Base-by-base conservation (phyloP, 2,888 invertebrate genomes). In the Leucoptera coffeella region DNA sequence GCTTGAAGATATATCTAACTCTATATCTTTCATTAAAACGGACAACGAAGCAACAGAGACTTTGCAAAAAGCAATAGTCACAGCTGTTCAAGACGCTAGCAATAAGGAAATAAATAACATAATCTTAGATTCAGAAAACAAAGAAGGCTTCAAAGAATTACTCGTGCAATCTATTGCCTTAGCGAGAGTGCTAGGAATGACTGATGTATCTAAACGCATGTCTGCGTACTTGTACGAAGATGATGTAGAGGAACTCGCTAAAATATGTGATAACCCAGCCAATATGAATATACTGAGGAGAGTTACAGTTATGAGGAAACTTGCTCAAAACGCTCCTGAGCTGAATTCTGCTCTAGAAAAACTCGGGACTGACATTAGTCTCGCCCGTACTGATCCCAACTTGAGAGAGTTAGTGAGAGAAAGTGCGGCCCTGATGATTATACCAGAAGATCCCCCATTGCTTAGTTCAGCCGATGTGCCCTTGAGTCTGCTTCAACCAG, bases 391-490 rank as follows among this genome's bases (percentile, higher is more conserved):
- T 12, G 83, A 85, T 56, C 80, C 84, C 17, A 73, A 77, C 32
- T 61, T 85, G 12, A 65, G 84, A 25, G 80, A 82, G 42, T 58
- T 85, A 25, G 80, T 85, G 1, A 60, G 82, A 38, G 82, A 85
- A 48, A 85, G 84, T 47, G 85, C 81, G 2, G 78, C 78, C 4
- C 54, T 85, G 14, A 75, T 84, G 69, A 77, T 80, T 11, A 73
- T 78, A 14, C 79, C 80, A 0, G 78, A 80, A 48, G 77, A 79
- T 37, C 52, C 61, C 3, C 71, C 75, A 3, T 41, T 80, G 9
- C 50, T 75, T 39, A 78, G 78, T 20, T 84, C 85, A 2, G 75
- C 71, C 32, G 83, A 84, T 33, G 76, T 85, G n/a, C 85, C 86
- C 9, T 51, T 77, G 3, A 75, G 75, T 29, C 52, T 85, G 14